Percentiles rank a stretch among this genome's conserved stretches.
Evolutionary conservation across 2,113 vertebrate genomes (phyloP).

Genomic region (Brachypteracias leptosomus): DNA sequence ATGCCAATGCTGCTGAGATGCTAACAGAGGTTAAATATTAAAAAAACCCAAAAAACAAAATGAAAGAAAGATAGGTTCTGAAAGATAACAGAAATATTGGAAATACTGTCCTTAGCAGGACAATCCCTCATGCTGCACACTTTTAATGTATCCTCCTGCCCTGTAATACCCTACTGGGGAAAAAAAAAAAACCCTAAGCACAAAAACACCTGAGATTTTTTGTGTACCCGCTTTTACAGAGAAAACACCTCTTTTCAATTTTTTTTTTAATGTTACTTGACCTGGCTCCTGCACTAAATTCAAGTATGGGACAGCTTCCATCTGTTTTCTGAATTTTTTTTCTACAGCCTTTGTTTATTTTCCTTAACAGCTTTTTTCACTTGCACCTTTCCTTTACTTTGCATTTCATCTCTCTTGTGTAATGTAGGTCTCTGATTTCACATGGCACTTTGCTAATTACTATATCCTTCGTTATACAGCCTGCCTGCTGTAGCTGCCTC

Average conservation of each 20-base stretch:
- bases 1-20: neutral
- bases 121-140: neutral
- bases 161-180: neutral
- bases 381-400: constrained; percentile 1
- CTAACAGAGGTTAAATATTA: neutral
- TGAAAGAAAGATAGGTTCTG: neutral
- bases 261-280: neutral
- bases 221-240: neutral
- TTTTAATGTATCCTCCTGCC: neutral
- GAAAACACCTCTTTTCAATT: neutral
- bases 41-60: neutral
- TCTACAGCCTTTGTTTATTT: neutral
- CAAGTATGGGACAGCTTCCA: neutral
- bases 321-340: neutral
- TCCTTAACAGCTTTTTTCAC: neutral
- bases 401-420: constrained; percentile 5
- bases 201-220: neutral
- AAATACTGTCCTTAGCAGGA: neutral
- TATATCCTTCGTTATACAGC: neutral
- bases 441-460: constrained; percentile 49
- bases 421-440: constrained; percentile 42
- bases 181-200: neutral
- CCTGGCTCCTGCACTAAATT: neutral
- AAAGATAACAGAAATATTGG: neutral
- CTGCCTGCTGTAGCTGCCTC: constrained; percentile 1